These are phyloP conservation scores for Nothoprocta perdicaria DNA, from an alignment of 2,113 vertebrate species.

Conservation along the genomic window DNA sequence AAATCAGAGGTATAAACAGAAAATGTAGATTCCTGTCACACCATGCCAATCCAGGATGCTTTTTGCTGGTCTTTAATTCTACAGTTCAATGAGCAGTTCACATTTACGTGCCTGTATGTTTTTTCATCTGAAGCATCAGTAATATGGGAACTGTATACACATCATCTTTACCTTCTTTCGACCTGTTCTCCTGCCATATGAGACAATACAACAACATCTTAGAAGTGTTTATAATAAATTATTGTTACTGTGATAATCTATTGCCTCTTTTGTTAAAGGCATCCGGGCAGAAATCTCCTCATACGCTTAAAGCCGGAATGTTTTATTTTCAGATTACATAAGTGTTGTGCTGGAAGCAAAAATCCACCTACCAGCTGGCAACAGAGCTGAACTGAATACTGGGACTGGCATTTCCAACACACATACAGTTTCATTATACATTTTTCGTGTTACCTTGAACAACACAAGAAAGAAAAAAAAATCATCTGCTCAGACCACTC, in stretches of 20 bases:
- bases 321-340: not conserved
- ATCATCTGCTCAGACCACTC: not conserved
- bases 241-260: not conserved
- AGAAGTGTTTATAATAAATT: not conserved
- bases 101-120: not conserved
- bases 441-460: not conserved
- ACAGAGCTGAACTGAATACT: not conserved
- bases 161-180: slow-evolving; percentile 31
- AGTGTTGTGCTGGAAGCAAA: not conserved
- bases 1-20: slow-evolving; percentile 18
- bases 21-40: slow-evolving; percentile 10
- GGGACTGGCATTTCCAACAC: not conserved
- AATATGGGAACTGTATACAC: slow-evolving; percentile 21
- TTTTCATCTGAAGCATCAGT: slow-evolving; percentile 38
- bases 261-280: not conserved
- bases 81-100: slow-evolving; percentile 9
- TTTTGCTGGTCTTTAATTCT: slow-evolving; percentile 47
- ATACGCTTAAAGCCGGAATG: not conserved
- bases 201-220: not conserved
- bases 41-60: slow-evolving; percentile 9
- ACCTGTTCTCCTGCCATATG: not conserved
- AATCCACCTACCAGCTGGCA: not conserved
- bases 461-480: not conserved
- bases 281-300: not conserved
- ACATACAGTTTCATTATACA: not conserved